phyloP scores from a whole-genome alignment of 2,888 invertebrate species.

The Drosophila pullipes region DNA sequence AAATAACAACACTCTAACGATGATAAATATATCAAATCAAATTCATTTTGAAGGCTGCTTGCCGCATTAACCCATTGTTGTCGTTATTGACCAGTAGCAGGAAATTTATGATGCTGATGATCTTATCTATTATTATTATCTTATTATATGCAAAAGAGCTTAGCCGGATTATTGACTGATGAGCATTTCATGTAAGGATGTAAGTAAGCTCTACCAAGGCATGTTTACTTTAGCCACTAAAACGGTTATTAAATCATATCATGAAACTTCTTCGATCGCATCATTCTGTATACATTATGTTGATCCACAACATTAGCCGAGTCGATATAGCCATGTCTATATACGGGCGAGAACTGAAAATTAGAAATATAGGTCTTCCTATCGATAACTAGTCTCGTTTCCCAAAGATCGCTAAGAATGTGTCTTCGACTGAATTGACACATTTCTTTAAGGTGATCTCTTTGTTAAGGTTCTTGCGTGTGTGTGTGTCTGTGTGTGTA shows the following conservation, averaged over 20 bases:
- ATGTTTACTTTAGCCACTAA: no score
- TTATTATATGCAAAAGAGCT: neutral
- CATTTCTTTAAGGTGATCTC: neutral
- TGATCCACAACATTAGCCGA: neutral
- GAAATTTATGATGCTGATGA: neutral
- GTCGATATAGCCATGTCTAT: neutral
- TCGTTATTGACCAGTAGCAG: constrained; percentile 24
- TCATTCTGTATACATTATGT: neutral
- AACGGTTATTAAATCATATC: no score
- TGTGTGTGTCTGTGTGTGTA: neutral
- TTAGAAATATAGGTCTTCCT: neutral
- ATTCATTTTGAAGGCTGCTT: constrained; percentile 49
- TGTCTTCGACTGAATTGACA: neutral
- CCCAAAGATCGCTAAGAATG: neutral
- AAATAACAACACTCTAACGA: constrained; percentile 40
- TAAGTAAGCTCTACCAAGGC: neutral
- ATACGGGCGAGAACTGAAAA: neutral
- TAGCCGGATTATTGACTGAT: neutral
- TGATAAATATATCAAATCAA: constrained; percentile 12
- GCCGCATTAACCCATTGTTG: constrained; percentile 65
- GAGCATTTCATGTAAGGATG: neutral
- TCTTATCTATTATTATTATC: neutral
- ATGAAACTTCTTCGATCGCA: no score
- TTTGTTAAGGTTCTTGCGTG: neutral
- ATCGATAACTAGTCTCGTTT: neutral